phyloP scores from a whole-genome alignment of 2,888 invertebrate genomes.

The Tethea ocularis region DNA sequence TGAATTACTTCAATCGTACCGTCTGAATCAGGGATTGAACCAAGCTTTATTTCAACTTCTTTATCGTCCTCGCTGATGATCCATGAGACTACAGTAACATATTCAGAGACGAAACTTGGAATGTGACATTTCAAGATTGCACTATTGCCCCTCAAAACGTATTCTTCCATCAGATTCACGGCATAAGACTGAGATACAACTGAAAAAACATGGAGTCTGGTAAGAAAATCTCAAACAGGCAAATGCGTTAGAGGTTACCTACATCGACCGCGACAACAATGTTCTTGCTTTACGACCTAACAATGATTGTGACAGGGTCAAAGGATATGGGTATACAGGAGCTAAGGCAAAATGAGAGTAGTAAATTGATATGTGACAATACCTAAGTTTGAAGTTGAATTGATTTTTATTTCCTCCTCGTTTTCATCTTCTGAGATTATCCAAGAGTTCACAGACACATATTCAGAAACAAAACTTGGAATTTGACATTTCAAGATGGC shows the following conservation, averaged over 20 bases:
- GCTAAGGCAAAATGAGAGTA: conserved; percentile 17
- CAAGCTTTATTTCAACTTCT: conserved; percentile 76
- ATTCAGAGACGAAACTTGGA: conserved; percentile 96
- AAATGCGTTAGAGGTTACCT: not conserved
- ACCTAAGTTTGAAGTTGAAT: conserved; percentile 67
- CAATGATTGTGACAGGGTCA: not conserved
- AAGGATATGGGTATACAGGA: conserved; percentile 19
- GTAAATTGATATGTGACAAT: conserved; percentile 31
- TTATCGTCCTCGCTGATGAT: conserved; percentile 88
- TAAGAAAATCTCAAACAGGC: conserved; percentile 8
- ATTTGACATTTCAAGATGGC: conserved; percentile 96
- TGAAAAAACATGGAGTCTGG: conserved; percentile 80
- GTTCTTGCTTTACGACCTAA: not conserved
- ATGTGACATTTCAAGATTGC: conserved; percentile 97
- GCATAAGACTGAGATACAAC: conserved; percentile 95
- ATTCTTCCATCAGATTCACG: conserved; percentile 96
- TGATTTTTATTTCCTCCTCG: conserved; percentile 70
- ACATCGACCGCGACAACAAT: not conserved
- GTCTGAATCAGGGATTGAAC: conserved; percentile 62
- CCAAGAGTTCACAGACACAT: conserved; percentile 93
- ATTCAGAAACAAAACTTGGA: conserved; percentile 96
- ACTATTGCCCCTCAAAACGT: conserved; percentile 94
- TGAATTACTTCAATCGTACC: conserved; percentile 50
- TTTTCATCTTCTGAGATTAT: conserved; percentile 88
- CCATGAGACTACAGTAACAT: conserved; percentile 93